Evolutionary conservation across 2,888 invertebrate species (phyloP).

Genomic region (Monopis laevigella): DNA sequence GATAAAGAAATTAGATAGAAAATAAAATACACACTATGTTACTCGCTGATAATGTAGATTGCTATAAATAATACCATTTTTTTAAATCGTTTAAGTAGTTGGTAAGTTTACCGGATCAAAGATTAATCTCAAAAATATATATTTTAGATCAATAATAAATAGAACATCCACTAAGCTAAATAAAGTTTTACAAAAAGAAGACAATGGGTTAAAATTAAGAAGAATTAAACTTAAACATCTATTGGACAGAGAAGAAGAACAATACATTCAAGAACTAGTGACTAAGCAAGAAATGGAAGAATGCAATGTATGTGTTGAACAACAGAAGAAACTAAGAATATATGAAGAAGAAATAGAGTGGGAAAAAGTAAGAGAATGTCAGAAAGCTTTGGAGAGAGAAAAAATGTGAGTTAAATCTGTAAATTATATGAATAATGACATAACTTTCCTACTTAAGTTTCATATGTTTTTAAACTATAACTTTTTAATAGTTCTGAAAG

Average conservation of each 20-base stretch:
- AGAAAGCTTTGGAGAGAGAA: constrained; percentile 49
- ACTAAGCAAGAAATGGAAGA: constrained; percentile 33
- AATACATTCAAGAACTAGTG: constrained; percentile 31
- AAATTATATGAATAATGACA: too few species aligned
- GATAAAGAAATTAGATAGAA: too few species aligned
- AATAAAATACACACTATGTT: too few species aligned
- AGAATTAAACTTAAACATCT: constrained; percentile 35
- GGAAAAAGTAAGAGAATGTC: constrained; percentile 41
- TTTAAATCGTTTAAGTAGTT: too few species aligned
- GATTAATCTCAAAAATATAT: too few species aligned
- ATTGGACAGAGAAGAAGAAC: constrained; percentile 37
- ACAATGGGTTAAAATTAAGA: constrained; percentile 46
- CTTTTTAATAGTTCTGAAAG: too few species aligned
- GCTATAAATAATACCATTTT: too few species aligned
- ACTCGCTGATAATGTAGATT: too few species aligned
- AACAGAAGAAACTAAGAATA: constrained; percentile 28
- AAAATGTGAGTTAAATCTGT: constrained; percentile 43
- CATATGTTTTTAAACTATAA: too few species aligned
- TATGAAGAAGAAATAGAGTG: constrained; percentile 39
- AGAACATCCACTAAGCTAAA: constrained; percentile 42
- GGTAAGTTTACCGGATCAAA: too few species aligned
- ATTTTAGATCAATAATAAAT: constrained; percentile 41
- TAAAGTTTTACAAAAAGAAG: constrained; percentile 39
- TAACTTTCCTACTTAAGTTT: too few species aligned
- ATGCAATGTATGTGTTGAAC: constrained; percentile 28